phyloP scores from a whole-genome alignment of 1,140 invertebrate genomes.

The Heliconius hermathena region DNA sequence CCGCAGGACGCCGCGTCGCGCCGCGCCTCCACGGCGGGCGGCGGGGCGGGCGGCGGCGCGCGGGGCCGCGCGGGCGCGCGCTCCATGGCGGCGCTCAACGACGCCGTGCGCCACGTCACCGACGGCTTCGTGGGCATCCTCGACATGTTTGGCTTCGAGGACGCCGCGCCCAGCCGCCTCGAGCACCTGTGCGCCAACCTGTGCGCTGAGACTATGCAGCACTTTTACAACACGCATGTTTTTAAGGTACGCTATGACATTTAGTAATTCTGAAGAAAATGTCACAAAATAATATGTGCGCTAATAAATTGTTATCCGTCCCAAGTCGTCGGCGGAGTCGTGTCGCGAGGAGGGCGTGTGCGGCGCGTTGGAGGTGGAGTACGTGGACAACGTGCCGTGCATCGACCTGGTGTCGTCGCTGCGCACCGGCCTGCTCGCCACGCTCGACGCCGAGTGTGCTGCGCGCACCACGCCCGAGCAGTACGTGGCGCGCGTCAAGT shows the following conservation, averaged over 20 bases:
- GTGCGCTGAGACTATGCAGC: constrained; percentile 98
- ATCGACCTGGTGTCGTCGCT: constrained; percentile 97
- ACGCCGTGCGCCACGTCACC: constrained; percentile 95
- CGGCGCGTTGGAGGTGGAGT: constrained; percentile 95
- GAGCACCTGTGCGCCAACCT: constrained; percentile 97
- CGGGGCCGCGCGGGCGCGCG: constrained; percentile 89
- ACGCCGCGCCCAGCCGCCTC: constrained; percentile 93
- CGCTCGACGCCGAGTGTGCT: constrained; percentile 96
- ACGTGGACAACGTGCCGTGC: constrained; percentile 97
- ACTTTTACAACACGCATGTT: constrained; percentile 98
- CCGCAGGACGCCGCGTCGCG: constrained; percentile 91
- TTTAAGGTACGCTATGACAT: constrained; percentile 84
- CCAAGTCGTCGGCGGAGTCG: constrained; percentile 92
- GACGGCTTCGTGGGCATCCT: constrained; percentile 97
- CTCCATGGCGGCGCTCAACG: constrained; percentile 95
- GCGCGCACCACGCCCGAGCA: constrained; percentile 93
- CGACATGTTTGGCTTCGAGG: constrained; percentile 98
- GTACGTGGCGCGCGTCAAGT: constrained; percentile 93
- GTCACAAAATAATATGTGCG: not conserved
- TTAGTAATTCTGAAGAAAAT: not conserved
- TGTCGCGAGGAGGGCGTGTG: constrained; percentile 96
- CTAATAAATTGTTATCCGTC: not conserved
- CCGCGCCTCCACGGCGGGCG: constrained; percentile 93
- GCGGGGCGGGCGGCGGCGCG: constrained; percentile 84
- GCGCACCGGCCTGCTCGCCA: constrained; percentile 94